These are phyloP conservation scores for Hydrotaea diabolus DNA, from an alignment of 2,888 invertebrate species.

Conservation along the genomic window DNA sequence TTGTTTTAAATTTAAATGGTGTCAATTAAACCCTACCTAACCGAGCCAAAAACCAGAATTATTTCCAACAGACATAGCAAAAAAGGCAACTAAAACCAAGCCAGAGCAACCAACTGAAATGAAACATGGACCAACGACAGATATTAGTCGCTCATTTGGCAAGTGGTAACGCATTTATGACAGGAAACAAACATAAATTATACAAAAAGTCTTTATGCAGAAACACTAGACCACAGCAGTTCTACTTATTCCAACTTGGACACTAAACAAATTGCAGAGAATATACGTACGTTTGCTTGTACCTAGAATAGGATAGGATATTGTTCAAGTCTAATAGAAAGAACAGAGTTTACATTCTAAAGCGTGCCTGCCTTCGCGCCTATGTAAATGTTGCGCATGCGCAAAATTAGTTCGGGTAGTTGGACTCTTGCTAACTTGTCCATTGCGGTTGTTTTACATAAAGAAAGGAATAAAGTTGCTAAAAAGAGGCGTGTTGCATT, in stretches of 20 bases:
- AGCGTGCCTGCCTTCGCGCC: not conserved
- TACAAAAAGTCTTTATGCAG: slow-evolving; percentile 34
- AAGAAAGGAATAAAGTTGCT: slow-evolving; percentile 16
- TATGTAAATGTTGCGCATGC: slow-evolving; percentile 59
- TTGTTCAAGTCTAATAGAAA: not conserved
- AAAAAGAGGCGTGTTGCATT: slow-evolving; percentile 38
- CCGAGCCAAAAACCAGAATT: slow-evolving; percentile 52
- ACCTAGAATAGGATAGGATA: not conserved
- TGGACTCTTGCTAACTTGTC: not conserved
- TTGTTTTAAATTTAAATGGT: slow-evolving; percentile 48
- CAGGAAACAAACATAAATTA: slow-evolving; percentile 71
- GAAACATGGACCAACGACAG: slow-evolving; percentile 65
- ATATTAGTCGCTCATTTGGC: slow-evolving; percentile 70
- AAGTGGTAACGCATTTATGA: slow-evolving; percentile 71
- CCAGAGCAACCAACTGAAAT: too few relatives aligned
- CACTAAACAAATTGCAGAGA: not conserved
- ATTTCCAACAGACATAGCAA: slow-evolving; percentile 35
- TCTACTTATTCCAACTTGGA: slow-evolving; percentile 6
- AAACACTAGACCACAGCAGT: slow-evolving; percentile 27
- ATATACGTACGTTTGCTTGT: not conserved
- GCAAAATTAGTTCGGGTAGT: slow-evolving; percentile 54
- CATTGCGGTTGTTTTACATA: not conserved
- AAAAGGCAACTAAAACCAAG: slow-evolving; percentile 18
- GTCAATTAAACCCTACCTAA: slow-evolving; percentile 63
- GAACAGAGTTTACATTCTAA: not conserved